Evolutionary conservation across 1,140 invertebrate species (phyloP), one percentile per base, ranked within the genome.

Genomic region (Drosophila nigromelanica): DNA sequence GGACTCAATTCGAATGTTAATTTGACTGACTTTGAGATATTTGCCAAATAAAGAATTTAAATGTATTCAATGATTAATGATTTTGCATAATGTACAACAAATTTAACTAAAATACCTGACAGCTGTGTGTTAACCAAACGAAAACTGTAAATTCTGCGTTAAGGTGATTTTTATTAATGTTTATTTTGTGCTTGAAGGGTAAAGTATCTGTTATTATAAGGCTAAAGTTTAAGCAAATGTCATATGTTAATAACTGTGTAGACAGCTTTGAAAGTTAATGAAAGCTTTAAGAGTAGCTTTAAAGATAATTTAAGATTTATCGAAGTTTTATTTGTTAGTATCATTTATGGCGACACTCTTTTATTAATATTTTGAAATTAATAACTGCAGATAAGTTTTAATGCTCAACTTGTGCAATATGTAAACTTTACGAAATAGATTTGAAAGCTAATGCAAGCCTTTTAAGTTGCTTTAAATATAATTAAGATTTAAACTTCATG

Each of bases 41-140:
- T 60, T 27, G 58, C 27, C 45, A 60, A 42, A 67, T 67, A 50
- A 27, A 60, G 48, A 37, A 62, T 12, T 54, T 48, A 70, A 64
- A 18, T 62, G 24, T 40, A 30, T 47, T n/a, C 3, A 33, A 48
- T 62, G 59, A 70, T 70, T 70, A 54, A 61, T 69, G 66, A 69
- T 45, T 47, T 52, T 18, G 18, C 27, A 5, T 6, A 27, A 27
- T 45, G 30, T 15, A 3, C 27, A 14, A 30, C 12, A 54, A 45
- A 30, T 69, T 69, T 14, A 54, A 45, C 48, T 45, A 52, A 33
- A 33, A 45, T 30, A 21, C 48, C 27, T 59, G 55, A 51, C 56
- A 69, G 47, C 66, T 61, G 18, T 52, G 66, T 6, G 66, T 6
- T 39, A 54, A 61, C 37, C 27, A 60, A 68, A 24, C 5, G 33